phyloP scores from a whole-genome alignment of 1,140 invertebrate species.

The Lethocerus indicus region DNA sequence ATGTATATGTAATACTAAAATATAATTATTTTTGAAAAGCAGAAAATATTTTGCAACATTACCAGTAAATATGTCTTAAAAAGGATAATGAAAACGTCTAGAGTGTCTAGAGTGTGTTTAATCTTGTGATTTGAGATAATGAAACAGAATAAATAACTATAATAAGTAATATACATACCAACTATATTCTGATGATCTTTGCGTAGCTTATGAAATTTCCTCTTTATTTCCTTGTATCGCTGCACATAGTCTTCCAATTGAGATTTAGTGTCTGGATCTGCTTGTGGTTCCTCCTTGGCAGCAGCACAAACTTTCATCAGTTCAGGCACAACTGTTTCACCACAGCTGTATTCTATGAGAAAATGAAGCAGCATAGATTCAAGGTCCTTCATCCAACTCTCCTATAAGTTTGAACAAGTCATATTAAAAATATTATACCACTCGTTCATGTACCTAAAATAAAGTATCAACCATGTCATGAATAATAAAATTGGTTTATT shows the following conservation, averaged over 20 bases:
- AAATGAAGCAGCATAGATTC: slow-evolving; percentile 9
- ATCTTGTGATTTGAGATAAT: background rate
- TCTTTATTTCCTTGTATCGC: slow-evolving; percentile 24
- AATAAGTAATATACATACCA: slow-evolving; percentile 12
- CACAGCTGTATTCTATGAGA: slow-evolving; percentile 15
- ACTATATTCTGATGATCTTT: slow-evolving; percentile 27
- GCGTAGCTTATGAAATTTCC: slow-evolving; percentile 26
- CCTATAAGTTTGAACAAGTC: slow-evolving; percentile 16
- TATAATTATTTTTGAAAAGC: background rate
- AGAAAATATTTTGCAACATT: background rate
- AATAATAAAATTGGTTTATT: background rate
- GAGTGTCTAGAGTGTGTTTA: background rate
- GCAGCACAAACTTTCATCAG: slow-evolving; percentile 13
- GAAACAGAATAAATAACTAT: background rate
- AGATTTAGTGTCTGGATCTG: slow-evolving; percentile 18
- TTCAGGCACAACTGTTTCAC: slow-evolving; percentile 13
- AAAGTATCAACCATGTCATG: background rate
- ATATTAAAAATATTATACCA: slow-evolving; percentile 15
- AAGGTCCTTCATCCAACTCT: slow-evolving; percentile 11
- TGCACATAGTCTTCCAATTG: slow-evolving; percentile 20
- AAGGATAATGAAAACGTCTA: too few relatives aligned
- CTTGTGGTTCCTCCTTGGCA: slow-evolving; percentile 15
- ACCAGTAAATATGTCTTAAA: too few relatives aligned
- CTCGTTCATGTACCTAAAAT: background rate
- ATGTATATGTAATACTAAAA: background rate